phyloP scores from a whole-genome alignment of 2,113 vertebrate genomes.

The Corythornis vintsioides region DNA sequence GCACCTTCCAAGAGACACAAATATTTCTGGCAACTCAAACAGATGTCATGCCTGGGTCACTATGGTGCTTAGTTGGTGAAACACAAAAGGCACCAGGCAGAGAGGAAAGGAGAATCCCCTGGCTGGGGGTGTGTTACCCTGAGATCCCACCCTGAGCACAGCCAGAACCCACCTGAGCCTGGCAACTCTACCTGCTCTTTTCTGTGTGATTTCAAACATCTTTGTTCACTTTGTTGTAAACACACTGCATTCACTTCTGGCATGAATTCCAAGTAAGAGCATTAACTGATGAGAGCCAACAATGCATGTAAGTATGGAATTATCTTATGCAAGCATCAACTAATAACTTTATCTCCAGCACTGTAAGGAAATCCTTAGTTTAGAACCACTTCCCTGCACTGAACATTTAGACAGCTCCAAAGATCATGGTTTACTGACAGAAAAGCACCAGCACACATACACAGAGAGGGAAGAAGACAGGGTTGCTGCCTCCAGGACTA shows the following conservation, averaged over 20 bases:
- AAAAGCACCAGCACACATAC: neutral
- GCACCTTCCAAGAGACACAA: neutral
- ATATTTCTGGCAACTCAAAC: neutral
- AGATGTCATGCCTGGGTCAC: neutral
- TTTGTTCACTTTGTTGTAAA: neutral
- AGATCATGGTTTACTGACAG: neutral
- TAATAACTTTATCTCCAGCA: neutral
- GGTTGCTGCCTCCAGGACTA: neutral
- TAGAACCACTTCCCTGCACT: neutral
- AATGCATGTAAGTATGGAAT: neutral
- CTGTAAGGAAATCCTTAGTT: neutral
- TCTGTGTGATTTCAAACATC: neutral
- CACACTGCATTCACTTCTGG: neutral
- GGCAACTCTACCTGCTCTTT: neutral
- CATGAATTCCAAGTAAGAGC: neutral
- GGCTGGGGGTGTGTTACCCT: neutral
- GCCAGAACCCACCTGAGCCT: neutral
- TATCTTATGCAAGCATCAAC: neutral
- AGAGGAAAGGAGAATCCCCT: neutral
- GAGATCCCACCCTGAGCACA: neutral
- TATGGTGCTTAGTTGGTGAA: rapidly evolving
- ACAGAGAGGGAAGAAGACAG: neutral
- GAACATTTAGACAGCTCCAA: neutral
- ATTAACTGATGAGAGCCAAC: neutral
- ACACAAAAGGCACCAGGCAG: rapidly evolving